These are phyloP conservation scores for Bothrops alternatus DNA, from an alignment of 2,797 vertebrate genomes.

Conservation along the genomic window DNA sequence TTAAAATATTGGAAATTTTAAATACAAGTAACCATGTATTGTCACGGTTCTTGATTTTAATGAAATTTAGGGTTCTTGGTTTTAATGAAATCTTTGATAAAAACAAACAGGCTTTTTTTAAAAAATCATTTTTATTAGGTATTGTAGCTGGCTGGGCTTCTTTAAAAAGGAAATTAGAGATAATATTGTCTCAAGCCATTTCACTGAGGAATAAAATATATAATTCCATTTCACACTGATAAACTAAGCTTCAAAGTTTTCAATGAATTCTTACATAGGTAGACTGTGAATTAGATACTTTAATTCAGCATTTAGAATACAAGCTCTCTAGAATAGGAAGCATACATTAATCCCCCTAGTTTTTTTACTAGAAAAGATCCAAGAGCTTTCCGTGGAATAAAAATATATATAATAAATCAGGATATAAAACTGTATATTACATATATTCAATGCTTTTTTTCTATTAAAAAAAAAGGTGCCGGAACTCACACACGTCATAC, in stretches of 20 bases:
- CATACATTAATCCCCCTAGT: background rate
- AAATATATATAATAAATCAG: slow-evolving; percentile 10
- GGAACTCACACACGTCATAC: too few relatives aligned
- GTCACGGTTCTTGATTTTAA: background rate
- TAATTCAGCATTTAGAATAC: background rate
- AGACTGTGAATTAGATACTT: background rate
- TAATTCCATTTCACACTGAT: background rate
- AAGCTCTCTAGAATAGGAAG: background rate
- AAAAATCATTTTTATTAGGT: background rate
- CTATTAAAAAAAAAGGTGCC: too few relatives aligned
- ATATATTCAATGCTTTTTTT: too few relatives aligned
- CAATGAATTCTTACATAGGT: background rate
- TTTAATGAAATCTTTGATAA: background rate
- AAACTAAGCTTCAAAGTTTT: background rate
- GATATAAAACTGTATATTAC: background rate
- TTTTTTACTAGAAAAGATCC: background rate
- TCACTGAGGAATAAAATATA: background rate
- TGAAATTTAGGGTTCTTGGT: background rate
- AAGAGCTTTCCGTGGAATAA: background rate
- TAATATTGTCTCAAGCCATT: background rate
- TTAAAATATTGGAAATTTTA: background rate
- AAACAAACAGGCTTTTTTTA: background rate
- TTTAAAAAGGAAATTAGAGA: background rate
- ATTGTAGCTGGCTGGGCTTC: background rate
- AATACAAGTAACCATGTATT: background rate